Percentiles rank a stretch among this genome's conserved stretches.
Conservation (phyloP, 2,888 invertebrate species). For the Tiliacea citrago region DNA sequence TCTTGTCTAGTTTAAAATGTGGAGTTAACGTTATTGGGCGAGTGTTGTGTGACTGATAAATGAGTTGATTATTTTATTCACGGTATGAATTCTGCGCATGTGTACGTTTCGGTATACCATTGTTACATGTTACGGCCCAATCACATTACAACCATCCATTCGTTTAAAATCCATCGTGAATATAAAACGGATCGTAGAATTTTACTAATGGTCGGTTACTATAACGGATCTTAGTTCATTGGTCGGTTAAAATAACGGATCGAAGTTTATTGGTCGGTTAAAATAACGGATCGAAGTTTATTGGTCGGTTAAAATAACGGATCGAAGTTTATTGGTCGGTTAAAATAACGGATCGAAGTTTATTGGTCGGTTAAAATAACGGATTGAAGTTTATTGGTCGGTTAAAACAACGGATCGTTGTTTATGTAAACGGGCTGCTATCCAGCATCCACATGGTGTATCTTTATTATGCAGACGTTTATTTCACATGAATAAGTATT, state of each 20-base stretch:
- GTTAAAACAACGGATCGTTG: conserved; percentile 11
- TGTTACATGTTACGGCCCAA: conserved; percentile 37
- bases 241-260: not conserved
- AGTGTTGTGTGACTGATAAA: conserved; percentile 35
- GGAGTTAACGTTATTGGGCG: conserved; percentile 28
- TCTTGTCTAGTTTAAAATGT: conserved; percentile 18
- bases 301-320: conserved; percentile 13
- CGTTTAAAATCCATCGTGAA: not conserved
- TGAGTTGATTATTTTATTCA: conserved; percentile 38
- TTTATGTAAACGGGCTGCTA: conserved; percentile 12
- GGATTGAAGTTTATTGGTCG: not conserved
- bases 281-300: conserved; percentile 13
- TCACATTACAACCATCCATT: not conserved
- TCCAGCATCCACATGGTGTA: conserved; percentile 41
- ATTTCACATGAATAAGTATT: conserved; percentile 15
- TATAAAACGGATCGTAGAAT: not conserved
- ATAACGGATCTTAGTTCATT: conserved; percentile 12
- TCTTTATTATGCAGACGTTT: conserved; percentile 13
- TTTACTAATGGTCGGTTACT: not conserved
- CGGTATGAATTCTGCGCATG: conserved; percentile 23
- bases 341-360: not conserved
- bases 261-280: not conserved
- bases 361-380: not conserved
- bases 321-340: conserved; percentile 3
- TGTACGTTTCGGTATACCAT: conserved; percentile 15